Evolutionary conservation across 2,113 vertebrate genomes (phyloP), one percentile per base, ranked within the genome.

Genomic region (Takifugu flavidus): DNA sequence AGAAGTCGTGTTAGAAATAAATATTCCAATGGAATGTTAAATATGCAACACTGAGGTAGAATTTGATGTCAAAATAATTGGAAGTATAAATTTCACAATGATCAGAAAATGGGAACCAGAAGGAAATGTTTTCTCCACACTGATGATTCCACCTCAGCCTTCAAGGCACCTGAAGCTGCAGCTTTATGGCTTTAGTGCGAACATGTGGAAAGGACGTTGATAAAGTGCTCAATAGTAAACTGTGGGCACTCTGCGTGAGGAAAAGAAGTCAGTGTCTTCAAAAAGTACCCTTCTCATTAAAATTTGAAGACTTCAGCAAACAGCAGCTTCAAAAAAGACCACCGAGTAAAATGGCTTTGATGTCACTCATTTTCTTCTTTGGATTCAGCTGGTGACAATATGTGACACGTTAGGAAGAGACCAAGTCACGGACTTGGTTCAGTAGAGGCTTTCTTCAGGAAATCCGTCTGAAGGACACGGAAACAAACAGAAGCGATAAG

Each of bases 381-480:
- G 34, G 72, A 53, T 83, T 74, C 62, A 77, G 56, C 3, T 26
- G 56, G 70, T 89, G 91, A 86, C 90, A 90, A 89, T 91, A 83
- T 90, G 89, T 77, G 89, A 91, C 90, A 91, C 90, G 60, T 59
- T 60, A 54, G 49, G 56, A 53, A 68, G 31, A 72, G 56, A 70
- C 77, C 3, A 87, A 87, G 88, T 90, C 88, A 86, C 59, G 74
- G 86, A 90, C 88, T 89, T 79, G 53, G 75, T 77, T 90, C 83
- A 90, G 4, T 79, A 77, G 75, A 85, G 56, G 72, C 82, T 86
- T 79, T 88, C 77, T 80, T 86, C 84, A 72, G 78, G 64, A 66
- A 77, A 73, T 4, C 62, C 85, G 77, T 77, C 90, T 91, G 84
- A 46, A 85, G 85, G 13, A 4, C 12, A 45, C 12, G 11, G 5